Base-by-base conservation (phyloP, 2,797 vertebrate genomes). In the Sebastes steindachneri region DNA sequence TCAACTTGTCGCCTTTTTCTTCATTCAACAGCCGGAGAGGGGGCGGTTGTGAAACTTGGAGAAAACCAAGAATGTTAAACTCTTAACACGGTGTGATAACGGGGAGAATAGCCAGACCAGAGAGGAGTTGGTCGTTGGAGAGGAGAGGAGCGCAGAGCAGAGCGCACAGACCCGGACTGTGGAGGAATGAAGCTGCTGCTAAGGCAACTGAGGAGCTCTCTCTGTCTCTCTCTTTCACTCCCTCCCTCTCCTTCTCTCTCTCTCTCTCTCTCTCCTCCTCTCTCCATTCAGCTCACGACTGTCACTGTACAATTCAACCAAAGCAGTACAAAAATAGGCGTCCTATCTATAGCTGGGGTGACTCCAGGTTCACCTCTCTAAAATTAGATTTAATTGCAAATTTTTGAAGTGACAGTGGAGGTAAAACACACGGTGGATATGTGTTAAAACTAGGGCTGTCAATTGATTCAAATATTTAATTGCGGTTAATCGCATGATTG, bases 131-230 rank as follows among this genome's bases (percentile, higher is more conserved):
- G 69, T 25, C 6, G 35, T 12, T 19, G 19, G 25, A n/a, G 9
- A 4, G 66, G 54, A 19, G 67, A 37, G 65, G 54, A 9, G 81
- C 48, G 33, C 69, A 8, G 33, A 10, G 60, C 23, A 29, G 66
- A 66, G 29, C 26, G 11, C 48, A 9, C 41, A 15, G 68, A 76
- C 12, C 4, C 75, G 33, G 54, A 80, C 79, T 90, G 91, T 91
- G 87, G 58, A 92, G 93, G 93, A 94, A 94, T 93, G 93, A 90
- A 75, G 80, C 90, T 73, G 88, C 75, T 89, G 87, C 87, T 89
- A 77, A 70, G 86, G 87, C 84, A 87, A 91, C 87, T 62, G 83
- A 79, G 58, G 10, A 55, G 59, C 77, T 72, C 68, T 19, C 74
- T 64, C 57, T 37, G 73, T 54, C 66, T 6, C 65, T 67, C 75